phyloP scores from a whole-genome alignment of 2,888 invertebrate species.

The Ornithoptera alexandrae region DNA sequence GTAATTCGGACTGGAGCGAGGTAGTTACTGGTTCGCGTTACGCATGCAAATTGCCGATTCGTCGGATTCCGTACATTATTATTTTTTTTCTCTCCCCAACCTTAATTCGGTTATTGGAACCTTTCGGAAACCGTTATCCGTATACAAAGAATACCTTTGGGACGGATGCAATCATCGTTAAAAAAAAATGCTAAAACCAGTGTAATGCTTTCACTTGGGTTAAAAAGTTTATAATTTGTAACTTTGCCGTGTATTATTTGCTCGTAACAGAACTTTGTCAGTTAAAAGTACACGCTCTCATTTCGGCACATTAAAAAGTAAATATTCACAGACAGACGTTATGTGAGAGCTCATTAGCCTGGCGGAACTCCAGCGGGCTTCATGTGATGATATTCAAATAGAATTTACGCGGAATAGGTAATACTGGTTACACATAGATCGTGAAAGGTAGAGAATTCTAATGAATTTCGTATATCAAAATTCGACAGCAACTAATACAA shows the following conservation, averaged over 20 bases:
- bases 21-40: constrained; percentile 58
- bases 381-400: constrained; percentile 19
- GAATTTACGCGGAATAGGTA: constrained; percentile 17
- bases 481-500: background rate
- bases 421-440: background rate
- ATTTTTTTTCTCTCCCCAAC: constrained; percentile 34
- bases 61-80: constrained; percentile 38
- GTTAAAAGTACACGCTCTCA: constrained; percentile 10
- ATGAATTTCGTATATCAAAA: background rate
- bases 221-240: background rate
- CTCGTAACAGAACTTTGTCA: constrained; percentile 33
- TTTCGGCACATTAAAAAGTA: constrained; percentile 22
- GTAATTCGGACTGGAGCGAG: constrained; percentile 53
- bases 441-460: background rate
- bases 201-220: background rate
- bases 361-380: constrained; percentile 19
- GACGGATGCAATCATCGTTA: constrained; percentile 23
- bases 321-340: constrained; percentile 22
- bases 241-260: background rate
- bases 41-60: constrained; percentile 63
- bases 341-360: constrained; percentile 22
- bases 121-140: constrained; percentile 45
- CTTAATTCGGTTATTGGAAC: constrained; percentile 56
- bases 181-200: constrained; percentile 6
- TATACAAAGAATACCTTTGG: constrained; percentile 26